Evolutionary conservation across 1,140 invertebrate genomes (phyloP).

Genomic region (Heliconius himera): DNA sequence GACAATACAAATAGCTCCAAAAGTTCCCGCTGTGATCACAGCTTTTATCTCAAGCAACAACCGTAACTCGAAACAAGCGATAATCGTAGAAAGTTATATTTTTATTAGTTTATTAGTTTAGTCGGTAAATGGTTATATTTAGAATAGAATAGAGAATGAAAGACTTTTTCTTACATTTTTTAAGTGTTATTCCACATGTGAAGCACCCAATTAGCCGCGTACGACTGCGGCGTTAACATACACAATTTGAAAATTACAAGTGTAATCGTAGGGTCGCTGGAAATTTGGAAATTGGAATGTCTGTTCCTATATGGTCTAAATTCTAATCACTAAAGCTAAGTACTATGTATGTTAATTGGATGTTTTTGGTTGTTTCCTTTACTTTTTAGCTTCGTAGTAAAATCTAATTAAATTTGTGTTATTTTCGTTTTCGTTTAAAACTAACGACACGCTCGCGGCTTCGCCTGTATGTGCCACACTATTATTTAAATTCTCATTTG

Average conservation of each 20-base stretch:
- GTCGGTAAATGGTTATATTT: constrained; percentile 1
- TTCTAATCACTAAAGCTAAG: too few relatives aligned
- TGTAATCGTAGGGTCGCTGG: neutral
- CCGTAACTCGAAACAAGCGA: constrained; percentile 27
- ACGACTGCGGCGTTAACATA: constrained; percentile 14
- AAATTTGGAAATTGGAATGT: constrained; percentile 1
- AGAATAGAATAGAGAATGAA: neutral
- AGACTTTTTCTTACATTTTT: too few relatives aligned
- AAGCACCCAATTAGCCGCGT: constrained; percentile 27
- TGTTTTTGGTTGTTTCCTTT: neutral
- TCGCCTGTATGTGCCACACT: too few relatives aligned
- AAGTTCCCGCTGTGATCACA: constrained; percentile 25
- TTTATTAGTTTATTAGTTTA: constrained; percentile 25
- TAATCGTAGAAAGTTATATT: constrained; percentile 26
- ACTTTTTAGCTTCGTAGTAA: neutral
- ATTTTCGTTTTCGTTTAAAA: neutral
- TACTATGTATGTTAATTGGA: neutral
- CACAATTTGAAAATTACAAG: constrained; percentile 6
- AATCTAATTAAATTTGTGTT: constrained; percentile 1
- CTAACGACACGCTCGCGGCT: too few relatives aligned
- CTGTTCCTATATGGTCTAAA: neutral
- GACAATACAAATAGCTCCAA: constrained; percentile 20
- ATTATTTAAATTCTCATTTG: too few relatives aligned
- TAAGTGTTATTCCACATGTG: neutral
- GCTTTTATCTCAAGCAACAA: constrained; percentile 33